Conservation (phyloP, 2,888 invertebrate genomes). For the Monoplex corrugatus region DNA sequence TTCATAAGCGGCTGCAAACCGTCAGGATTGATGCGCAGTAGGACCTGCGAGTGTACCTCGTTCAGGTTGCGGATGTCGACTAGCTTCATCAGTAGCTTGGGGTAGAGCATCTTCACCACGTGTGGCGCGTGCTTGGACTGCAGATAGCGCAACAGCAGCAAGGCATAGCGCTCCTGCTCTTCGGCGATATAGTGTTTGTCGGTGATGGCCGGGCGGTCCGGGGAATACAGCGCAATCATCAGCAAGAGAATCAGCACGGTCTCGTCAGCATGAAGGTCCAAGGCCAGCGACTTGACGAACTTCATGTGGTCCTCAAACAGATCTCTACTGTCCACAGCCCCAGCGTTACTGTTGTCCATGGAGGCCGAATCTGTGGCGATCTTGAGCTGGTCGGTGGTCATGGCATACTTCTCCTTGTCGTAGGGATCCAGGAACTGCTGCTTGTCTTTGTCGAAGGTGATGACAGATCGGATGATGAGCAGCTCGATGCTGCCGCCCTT, state of each 20-base stretch:
- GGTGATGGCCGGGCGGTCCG: slow-evolving; percentile 88
- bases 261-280: slow-evolving; percentile 92
- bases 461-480: slow-evolving; percentile 96
- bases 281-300: slow-evolving; percentile 85
- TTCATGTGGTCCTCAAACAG: slow-evolving; percentile 82
- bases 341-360: slow-evolving; percentile 83
- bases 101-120: slow-evolving; percentile 77
- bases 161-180: slow-evolving; percentile 81
- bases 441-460: slow-evolving; percentile 94
- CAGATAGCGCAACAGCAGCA: slow-evolving; percentile 79
- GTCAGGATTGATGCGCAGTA: slow-evolving; percentile 95
- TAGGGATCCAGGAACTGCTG: slow-evolving; percentile 90
- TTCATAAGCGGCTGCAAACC: slow-evolving; percentile 95
- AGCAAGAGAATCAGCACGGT: slow-evolving; percentile 95
- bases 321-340: slow-evolving; percentile 80
- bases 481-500: slow-evolving; percentile 98
- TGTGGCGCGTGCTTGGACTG: slow-evolving; percentile 76
- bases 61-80: slow-evolving; percentile 94
- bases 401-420: slow-evolving; percentile 84
- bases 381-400: slow-evolving; percentile 94
- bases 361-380: slow-evolving; percentile 84
- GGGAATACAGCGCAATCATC: slow-evolving; percentile 95
- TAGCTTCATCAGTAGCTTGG: slow-evolving; percentile 91
- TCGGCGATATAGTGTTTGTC: slow-evolving; percentile 78
- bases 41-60: slow-evolving; percentile 94